A percentile compares a stretch with the other conserved stretches of the same genome.
Conservation (phyloP, 2,113 vertebrate genomes). For the Arenaria interpres region DNA sequence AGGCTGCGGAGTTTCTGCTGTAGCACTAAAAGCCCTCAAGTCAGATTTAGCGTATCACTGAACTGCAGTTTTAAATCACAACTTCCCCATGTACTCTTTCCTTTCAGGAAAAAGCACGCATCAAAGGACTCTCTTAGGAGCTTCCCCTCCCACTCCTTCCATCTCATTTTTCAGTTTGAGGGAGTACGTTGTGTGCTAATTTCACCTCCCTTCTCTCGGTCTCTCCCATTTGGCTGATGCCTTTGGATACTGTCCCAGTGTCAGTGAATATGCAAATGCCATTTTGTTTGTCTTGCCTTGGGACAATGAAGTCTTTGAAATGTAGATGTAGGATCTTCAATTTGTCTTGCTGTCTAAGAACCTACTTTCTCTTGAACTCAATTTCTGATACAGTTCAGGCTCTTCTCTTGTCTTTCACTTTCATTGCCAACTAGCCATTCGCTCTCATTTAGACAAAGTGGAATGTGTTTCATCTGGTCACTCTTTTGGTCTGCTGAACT, state of each 20-base stretch:
- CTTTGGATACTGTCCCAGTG: conserved; percentile 13
- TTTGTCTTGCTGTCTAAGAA: conserved; percentile 19
- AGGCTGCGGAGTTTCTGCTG: not conserved
- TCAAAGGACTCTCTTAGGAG: conserved; percentile 23
- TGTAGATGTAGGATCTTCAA: conserved; percentile 38
- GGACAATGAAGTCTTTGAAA: conserved; percentile 53
- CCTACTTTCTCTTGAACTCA: conserved; percentile 22
- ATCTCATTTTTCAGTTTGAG: conserved; percentile 23
- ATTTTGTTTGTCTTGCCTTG: conserved; percentile 44
- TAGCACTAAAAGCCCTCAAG: not conserved
- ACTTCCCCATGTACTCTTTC: not conserved
- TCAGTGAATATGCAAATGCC: conserved; percentile 47
- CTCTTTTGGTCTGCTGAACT: not conserved
- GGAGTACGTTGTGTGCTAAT: conserved; percentile 13
- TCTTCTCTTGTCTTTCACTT: not conserved
- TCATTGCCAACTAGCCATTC: not conserved
- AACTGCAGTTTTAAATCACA: conserved; percentile 23
- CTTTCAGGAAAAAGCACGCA: not conserved
- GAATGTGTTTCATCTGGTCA: not conserved
- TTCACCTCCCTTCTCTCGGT: not conserved
- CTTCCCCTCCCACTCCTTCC: not conserved
- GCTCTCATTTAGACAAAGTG: not conserved
- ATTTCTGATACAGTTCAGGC: not conserved
- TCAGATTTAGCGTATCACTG: not conserved
- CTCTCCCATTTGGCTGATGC: not conserved